Evolutionary conservation across 1,140 invertebrate genomes (phyloP), one percentile per base, ranked within the genome.

Genomic region (Spodoptera frugiperda): DNA sequence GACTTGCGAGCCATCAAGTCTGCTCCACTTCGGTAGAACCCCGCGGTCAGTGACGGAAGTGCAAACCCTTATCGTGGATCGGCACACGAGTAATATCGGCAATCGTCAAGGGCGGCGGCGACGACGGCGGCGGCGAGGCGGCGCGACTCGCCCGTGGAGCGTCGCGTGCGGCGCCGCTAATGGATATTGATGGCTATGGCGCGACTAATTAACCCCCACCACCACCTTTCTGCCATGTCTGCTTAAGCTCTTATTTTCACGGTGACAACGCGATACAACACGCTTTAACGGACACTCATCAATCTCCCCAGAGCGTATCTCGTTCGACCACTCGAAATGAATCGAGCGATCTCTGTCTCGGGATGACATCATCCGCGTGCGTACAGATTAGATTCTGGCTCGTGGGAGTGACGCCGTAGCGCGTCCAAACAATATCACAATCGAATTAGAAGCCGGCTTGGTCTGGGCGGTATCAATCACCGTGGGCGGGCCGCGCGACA

Each of bases 111-210:
- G 75, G 81, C 55, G 72, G 51, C 55, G 77, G 55, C 77, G 75
- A 39, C 78, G 77, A 15, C 46, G 77, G 21, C 30, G 73, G 65
- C 81, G 80, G 75, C 74, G 65, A 77, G 81, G 80, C 82, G 83
- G 72, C 63, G 78, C 80, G 77, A 75, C 81, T 51, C 82, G 83
- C 76, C 79, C 33, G 33, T 39, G 33, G 79, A 82, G 75, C 82
- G 86, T 93, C 87, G 92, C 91, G 92, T 92, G 92, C 86, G 90
- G 91, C 90, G 92, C 91, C 92, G 76, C 80, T 93, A 91, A 93
- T 91, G 91, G 90, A 92, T 92, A 93, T 93, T 91, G 91, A 93
- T 93, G 91, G 87, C 87, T 82, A 87, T 86, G 84, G 83, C 86
- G 86, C 87, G 85, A 87, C 91, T 92, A 92, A 92, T 92, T 92